Evolutionary conservation across 2,113 vertebrate species (phyloP).

Genomic region (Glaucidium brasilianum): DNA sequence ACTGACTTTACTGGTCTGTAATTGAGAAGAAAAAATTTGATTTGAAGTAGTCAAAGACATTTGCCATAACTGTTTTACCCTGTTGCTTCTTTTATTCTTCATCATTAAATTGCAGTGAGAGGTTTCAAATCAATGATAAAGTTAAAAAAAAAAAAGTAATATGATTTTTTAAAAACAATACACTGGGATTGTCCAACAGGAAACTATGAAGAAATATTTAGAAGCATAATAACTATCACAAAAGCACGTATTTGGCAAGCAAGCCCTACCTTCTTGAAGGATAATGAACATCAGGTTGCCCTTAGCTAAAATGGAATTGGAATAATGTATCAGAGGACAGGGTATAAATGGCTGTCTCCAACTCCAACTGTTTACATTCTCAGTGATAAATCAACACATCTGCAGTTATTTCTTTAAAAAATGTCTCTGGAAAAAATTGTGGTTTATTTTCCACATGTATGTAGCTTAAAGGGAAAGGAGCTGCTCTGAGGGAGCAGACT

Average conservation of each 20-base stretch:
- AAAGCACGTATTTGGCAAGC: not conserved
- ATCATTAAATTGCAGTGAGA: not conserved
- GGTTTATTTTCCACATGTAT: not conserved
- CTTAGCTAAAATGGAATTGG: constrained; percentile 3
- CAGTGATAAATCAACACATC: not conserved
- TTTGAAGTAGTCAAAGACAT: not conserved
- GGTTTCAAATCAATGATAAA: not conserved
- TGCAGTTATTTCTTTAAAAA: not conserved
- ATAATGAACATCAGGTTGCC: constrained; percentile 8
- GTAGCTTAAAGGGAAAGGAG: not conserved
- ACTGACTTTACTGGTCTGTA: not conserved
- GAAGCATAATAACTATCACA: not conserved
- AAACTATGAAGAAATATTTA: not conserved
- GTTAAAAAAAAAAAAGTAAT: not conserved
- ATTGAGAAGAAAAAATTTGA: not conserved
- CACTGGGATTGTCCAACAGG: not conserved
- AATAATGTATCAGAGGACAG: not conserved
- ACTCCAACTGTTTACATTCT: not conserved
- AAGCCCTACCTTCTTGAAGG: not conserved
- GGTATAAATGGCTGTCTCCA: not conserved
- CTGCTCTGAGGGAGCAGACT: not conserved
- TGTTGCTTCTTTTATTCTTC: not conserved
- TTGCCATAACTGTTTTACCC: not conserved
- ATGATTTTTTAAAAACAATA: not conserved
- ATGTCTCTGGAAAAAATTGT: not conserved